Percentiles rank a stretch among this genome's conserved stretches.
Evolutionary conservation across 1,140 invertebrate species (phyloP).

Genomic region (Amyelois transitella): DNA sequence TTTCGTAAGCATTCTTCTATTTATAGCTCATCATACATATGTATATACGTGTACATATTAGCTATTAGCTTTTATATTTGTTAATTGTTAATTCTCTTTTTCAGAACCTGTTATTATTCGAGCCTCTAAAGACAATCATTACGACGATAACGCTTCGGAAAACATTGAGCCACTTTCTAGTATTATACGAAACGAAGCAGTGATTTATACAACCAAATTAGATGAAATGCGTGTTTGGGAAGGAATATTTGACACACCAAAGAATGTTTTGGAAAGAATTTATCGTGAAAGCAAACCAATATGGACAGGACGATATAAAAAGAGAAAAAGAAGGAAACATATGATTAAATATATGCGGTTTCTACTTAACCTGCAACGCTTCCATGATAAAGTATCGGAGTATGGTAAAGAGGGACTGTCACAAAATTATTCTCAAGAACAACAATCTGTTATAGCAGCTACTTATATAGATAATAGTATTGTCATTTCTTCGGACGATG

Average conservation of each 20-base stretch:
- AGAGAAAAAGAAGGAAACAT: background rate
- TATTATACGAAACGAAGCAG: background rate
- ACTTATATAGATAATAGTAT: too few species aligned
- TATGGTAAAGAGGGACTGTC: background rate
- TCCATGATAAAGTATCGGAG: background rate
- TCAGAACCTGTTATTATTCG: too few species aligned
- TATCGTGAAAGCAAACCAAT: background rate
- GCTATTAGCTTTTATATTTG: too few species aligned
- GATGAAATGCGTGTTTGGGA: slow-evolving; percentile 20
- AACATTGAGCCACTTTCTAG: background rate
- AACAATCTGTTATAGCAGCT: background rate
- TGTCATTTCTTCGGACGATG: too few species aligned
- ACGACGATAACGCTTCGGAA: background rate
- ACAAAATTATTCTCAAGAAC: background rate
- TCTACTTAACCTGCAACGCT: background rate
- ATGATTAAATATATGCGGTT: background rate
- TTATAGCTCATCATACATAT: too few species aligned
- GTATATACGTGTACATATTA: too few species aligned
- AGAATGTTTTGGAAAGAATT: background rate
- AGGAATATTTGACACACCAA: background rate
- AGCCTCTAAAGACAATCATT: too few species aligned
- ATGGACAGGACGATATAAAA: background rate
- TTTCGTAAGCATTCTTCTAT: too few species aligned
- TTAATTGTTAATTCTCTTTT: too few species aligned
- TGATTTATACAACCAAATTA: slow-evolving; percentile 28